These are phyloP conservation scores for Crypturellus undulatus DNA, from an alignment of 2,113 vertebrate genomes.

Conservation along the genomic window DNA sequence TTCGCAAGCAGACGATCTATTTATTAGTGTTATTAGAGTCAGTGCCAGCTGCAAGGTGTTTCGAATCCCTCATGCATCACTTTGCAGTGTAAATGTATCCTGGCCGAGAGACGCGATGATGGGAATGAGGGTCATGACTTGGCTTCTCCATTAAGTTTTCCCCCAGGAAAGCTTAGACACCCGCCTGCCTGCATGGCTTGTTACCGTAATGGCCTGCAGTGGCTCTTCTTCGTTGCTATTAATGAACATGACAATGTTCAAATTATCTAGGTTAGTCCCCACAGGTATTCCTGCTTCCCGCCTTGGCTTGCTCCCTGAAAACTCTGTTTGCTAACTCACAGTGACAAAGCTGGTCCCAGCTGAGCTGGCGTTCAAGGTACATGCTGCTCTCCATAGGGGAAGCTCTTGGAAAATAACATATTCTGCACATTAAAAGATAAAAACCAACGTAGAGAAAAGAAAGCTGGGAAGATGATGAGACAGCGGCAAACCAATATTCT, in stretches of 20 bases:
- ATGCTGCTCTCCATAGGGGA: constrained; percentile 38
- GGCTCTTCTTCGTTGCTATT: background rate
- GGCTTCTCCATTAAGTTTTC: background rate
- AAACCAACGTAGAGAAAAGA: background rate
- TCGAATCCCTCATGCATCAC: rapidly evolving
- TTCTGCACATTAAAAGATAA: background rate
- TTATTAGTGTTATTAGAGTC: background rate
- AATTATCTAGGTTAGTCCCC: constrained; percentile 31
- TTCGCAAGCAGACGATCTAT: background rate
- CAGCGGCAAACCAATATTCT: background rate
- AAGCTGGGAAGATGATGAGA: background rate
- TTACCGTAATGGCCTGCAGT: background rate
- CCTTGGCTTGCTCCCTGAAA: background rate
- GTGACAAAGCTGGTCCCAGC: constrained; percentile 10
- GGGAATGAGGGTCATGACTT: rapidly evolving
- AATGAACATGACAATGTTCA: background rate
- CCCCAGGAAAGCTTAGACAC: background rate
- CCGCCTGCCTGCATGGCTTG: rapidly evolving
- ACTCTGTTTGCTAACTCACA: background rate
- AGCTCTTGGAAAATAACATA: background rate
- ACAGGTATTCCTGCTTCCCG: background rate
- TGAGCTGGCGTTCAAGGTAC: background rate
- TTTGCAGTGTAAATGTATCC: background rate
- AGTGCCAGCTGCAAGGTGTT: constrained; percentile 27
- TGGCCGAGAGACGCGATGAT: rapidly evolving